Percentiles rank a stretch among this genome's conserved stretches.
Evolutionary conservation across 2,797 vertebrate genomes (phyloP).

Genomic region (Rhabdomys pumilio): DNA sequence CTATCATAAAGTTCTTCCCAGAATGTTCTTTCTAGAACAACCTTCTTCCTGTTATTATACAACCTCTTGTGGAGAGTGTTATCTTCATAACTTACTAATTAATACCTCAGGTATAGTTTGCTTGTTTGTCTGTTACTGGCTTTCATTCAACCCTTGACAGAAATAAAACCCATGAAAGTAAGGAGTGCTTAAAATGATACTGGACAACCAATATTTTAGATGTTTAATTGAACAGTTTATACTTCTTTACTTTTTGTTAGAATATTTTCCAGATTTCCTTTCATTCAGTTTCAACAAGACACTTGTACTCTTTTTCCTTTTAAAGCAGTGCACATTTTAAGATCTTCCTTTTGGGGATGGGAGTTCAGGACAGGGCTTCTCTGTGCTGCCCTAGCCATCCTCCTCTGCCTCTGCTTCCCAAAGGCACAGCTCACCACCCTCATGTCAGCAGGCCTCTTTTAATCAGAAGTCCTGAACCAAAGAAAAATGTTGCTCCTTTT

Average conservation of each 20-base stretch:
- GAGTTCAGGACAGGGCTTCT: background rate
- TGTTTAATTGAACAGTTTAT: slow-evolving; percentile 52
- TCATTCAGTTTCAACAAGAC: slow-evolving; percentile 33
- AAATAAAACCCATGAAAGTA: slow-evolving; percentile 39
- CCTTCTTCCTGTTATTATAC: background rate
- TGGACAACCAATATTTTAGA: slow-evolving; percentile 13
- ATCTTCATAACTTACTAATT: background rate
- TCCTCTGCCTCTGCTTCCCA: background rate
- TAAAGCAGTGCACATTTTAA: slow-evolving; percentile 42
- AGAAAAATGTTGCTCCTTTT: background rate
- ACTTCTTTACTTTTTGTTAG: slow-evolving; percentile 5
- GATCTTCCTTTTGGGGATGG: background rate
- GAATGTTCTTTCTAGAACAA: background rate
- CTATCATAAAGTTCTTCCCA: background rate
- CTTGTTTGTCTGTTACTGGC: background rate
- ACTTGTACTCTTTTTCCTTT: slow-evolving; percentile 45
- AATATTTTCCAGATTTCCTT: slow-evolving; percentile 51
- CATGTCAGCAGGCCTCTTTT: background rate
- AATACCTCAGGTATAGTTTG: background rate
- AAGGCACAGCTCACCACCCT: background rate
- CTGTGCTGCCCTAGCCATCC: background rate
- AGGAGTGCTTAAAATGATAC: background rate
- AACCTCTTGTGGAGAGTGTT: background rate
- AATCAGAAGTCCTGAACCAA: slow-evolving; percentile 9
- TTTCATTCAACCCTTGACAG: background rate